Evolutionary conservation across 1,140 invertebrate genomes (phyloP), one percentile per base, ranked within the genome.

Genomic region (Bombus consobrinus): DNA sequence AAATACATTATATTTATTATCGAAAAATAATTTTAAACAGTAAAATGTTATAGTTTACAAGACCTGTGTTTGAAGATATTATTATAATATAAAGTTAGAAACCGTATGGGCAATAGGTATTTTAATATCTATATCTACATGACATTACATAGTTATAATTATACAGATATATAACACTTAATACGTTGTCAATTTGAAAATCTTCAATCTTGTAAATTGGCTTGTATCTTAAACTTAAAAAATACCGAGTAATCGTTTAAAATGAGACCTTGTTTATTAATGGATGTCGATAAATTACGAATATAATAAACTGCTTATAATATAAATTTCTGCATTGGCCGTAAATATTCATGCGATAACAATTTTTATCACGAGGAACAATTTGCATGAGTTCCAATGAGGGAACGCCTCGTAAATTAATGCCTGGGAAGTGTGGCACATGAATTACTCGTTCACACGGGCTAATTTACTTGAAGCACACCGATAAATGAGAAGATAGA

Each of bases 321-420:
- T 22, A 68, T 37, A 68, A 22, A 68, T 68, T 68, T 68, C n/a
- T 68, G 15, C 32, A 34, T 68, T 34, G 66, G 32, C 32, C 8
- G 32, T n/a, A 47, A 73, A 73, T 73, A 43, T n/a, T 28, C 41
- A 6, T 3, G 34, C 34, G 12, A 47, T 43, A 43, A 37, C 12
- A 73, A 73, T 39, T 73, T 73, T 73, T 73, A 32, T n/a, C 37
- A 2, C 28, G 13, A 47, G 13, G 72, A 73, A 43, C 66, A 73
- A 73, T 73, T 73, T 73, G 28, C 72, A 32, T 41, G n/a, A 9
- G 25, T 28, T n/a, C 2, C 32, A 68, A 68, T 68, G 66, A 73
- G 9, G 39, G 18, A 73, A n/a, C 25, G n/a, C 37, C 71, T 43
- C 39, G 25, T 41, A 73, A 47, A 73, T 73, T 73, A 74, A 74